A percentile compares a stretch with the other conserved stretches of the same genome.
Evolutionary conservation across 2,797 vertebrate genomes (phyloP).

Genomic region (Urosaurus nigricauda): DNA sequence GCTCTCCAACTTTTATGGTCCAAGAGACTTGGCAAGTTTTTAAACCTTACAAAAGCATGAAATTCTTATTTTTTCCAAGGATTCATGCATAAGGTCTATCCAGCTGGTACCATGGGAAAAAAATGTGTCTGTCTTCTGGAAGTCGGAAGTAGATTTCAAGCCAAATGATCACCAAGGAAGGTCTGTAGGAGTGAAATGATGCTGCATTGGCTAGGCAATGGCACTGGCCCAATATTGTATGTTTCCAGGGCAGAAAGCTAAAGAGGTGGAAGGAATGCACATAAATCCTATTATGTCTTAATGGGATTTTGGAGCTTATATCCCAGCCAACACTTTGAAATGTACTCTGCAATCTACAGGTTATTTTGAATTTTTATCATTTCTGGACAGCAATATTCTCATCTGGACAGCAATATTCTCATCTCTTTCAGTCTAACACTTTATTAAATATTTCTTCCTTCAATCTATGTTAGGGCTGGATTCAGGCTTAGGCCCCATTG

Average conservation of each 20-base stretch:
- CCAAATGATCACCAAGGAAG: slow-evolving; percentile 64
- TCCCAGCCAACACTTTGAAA: slow-evolving; percentile 69
- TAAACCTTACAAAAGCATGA: neutral
- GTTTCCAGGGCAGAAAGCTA: slow-evolving; percentile 73
- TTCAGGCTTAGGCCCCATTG: neutral
- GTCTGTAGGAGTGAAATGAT: slow-evolving; percentile 66
- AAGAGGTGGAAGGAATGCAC: slow-evolving; percentile 76
- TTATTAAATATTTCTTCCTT: neutral
- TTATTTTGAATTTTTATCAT: slow-evolving; percentile 20
- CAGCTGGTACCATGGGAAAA: slow-evolving; percentile 20
- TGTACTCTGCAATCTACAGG: slow-evolving; percentile 60
- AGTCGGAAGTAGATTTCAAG: slow-evolving; percentile 62
- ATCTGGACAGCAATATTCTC: too few relatives aligned
- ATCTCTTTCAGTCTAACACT: neutral
- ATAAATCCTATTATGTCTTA: slow-evolving; percentile 78
- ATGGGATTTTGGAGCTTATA: slow-evolving; percentile 76
- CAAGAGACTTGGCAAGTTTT: neutral
- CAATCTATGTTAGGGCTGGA: neutral
- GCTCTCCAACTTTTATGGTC: neutral
- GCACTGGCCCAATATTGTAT: slow-evolving; percentile 61
- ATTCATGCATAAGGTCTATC: slow-evolving; percentile 10
- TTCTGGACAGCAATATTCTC: slow-evolving; percentile 58
- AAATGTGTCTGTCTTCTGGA: slow-evolving; percentile 62
- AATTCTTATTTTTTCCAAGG: slow-evolving; percentile 5
- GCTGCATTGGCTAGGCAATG: slow-evolving; percentile 63